Percentiles rank a stretch among this genome's conserved stretches.
Evolutionary conservation across 2,113 vertebrate species (phyloP).

Genomic region (Fregetta grallaria): DNA sequence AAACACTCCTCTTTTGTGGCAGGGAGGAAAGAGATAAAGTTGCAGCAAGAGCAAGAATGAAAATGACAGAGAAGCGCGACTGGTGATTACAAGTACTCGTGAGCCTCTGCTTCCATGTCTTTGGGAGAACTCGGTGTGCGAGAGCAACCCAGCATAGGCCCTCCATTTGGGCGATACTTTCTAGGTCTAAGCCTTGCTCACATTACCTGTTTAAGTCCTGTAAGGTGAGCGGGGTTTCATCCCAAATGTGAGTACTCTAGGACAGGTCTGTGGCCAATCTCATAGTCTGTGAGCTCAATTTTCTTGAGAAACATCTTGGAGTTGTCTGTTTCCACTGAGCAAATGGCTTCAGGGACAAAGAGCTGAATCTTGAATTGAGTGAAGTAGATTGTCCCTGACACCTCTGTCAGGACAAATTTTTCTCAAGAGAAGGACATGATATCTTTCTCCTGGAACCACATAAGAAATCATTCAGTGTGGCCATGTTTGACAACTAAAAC

Average conservation of each 20-base stretch:
- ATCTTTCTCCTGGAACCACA: not conserved
- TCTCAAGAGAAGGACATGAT: not conserved
- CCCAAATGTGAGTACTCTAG: not conserved
- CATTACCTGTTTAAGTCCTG: not conserved
- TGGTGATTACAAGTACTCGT: rapidly evolving
- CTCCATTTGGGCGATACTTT: not conserved
- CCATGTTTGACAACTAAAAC: not conserved
- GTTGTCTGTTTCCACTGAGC: not conserved
- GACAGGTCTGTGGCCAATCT: not conserved
- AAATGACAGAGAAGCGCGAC: rapidly evolving
- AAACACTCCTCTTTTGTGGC: not conserved
- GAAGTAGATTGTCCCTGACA: constrained; percentile 52
- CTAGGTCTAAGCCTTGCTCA: not conserved
- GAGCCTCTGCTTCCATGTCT: not conserved
- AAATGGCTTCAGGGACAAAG: not conserved
- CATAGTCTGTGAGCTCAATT: not conserved
- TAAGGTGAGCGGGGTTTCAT: not conserved
- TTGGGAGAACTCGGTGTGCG: rapidly evolving
- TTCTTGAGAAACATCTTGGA: constrained; percentile 34
- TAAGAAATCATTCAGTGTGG: not conserved
- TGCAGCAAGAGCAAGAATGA: not conserved
- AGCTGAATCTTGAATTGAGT: not conserved
- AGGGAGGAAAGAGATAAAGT: not conserved
- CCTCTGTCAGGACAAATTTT: constrained; percentile 52
- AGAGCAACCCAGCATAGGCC: rapidly evolving